These are phyloP conservation scores for Argyrosomus japonicus DNA, from an alignment of 2,113 vertebrate species.

Conservation along the genomic window DNA sequence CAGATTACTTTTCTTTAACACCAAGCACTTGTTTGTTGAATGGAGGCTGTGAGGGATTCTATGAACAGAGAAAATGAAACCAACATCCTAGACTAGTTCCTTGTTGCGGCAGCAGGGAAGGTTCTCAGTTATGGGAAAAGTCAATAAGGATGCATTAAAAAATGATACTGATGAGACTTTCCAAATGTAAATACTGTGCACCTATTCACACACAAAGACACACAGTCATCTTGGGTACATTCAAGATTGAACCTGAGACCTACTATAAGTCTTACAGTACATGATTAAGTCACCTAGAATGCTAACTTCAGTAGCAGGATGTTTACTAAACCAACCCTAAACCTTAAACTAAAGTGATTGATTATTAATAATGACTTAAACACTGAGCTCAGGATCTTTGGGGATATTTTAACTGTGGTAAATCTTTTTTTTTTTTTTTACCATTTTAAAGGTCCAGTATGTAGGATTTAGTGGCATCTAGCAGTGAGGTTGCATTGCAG, in stretches of 20 bases:
- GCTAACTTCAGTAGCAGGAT: slow-evolving; percentile 13
- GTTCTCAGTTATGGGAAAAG: background rate
- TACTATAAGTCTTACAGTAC: slow-evolving; percentile 42
- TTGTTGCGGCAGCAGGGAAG: slow-evolving; percentile 11
- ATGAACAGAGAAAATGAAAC: background rate
- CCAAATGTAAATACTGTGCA: slow-evolving; percentile 34
- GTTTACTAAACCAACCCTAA: slow-evolving; percentile 8
- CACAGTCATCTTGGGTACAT: slow-evolving; percentile 40
- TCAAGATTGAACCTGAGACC: slow-evolving; percentile 61
- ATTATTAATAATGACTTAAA: background rate
- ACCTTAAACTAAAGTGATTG: background rate
- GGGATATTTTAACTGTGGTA: background rate
- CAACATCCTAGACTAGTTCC: background rate
- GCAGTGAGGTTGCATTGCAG: too few relatives aligned
- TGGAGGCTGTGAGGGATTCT: background rate
- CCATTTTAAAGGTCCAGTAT: background rate
- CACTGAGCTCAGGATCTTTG: background rate
- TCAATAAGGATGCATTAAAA: background rate
- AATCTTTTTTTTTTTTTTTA: background rate
- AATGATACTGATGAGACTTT: background rate
- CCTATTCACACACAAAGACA: slow-evolving; percentile 25
- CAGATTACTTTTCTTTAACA: background rate
- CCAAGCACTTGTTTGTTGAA: background rate
- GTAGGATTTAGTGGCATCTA: too few relatives aligned
- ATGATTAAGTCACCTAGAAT: slow-evolving; percentile 16